A percentile compares a stretch with the other conserved stretches of the same genome.
Conservation (phyloP, 2,888 invertebrate genomes). For the Caenorhabditis sp. region DNA sequence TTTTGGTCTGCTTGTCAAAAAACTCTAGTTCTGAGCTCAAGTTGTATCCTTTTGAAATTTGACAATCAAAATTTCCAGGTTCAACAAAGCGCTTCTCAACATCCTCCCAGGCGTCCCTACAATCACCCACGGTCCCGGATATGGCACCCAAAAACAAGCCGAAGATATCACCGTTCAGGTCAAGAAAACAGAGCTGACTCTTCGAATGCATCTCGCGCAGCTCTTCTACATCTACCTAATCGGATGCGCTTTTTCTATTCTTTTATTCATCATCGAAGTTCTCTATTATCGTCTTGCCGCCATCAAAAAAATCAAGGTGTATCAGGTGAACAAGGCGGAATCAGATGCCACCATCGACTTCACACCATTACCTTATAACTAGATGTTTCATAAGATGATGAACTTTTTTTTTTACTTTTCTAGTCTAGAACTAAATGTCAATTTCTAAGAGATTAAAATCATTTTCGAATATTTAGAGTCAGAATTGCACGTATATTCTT, state of each 20-base stretch:
- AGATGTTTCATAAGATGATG: too few species aligned
- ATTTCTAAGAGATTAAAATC: too few species aligned
- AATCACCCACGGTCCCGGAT: constrained; percentile 52
- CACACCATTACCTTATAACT: too few species aligned
- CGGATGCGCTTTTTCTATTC: constrained; percentile 24
- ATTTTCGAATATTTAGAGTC: too few species aligned
- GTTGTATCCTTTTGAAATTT: too few species aligned
- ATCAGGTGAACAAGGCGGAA: background rate
- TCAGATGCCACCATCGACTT: background rate
- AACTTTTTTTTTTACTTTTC: too few species aligned
- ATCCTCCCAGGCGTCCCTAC: constrained; percentile 51
- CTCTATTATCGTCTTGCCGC: constrained; percentile 20
- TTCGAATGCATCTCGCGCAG: constrained; percentile 46
- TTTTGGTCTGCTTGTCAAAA: too few species aligned
- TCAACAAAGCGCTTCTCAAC: constrained; percentile 53
- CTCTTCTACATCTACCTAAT: constrained; percentile 44
- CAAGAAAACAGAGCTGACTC: constrained; percentile 30
- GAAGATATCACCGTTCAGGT: constrained; percentile 46
- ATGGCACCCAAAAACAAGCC: constrained; percentile 40
- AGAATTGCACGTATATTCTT: too few species aligned
- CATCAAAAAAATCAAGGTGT: constrained; percentile 23
- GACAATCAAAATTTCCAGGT: constrained; percentile 40
- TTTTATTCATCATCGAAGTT: constrained; percentile 31
- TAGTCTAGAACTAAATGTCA: too few species aligned
- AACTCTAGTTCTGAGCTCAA: too few species aligned